These are phyloP conservation scores for Drosophila tani DNA, from an alignment of 1,140 invertebrate species.

Conservation along the genomic window DNA sequence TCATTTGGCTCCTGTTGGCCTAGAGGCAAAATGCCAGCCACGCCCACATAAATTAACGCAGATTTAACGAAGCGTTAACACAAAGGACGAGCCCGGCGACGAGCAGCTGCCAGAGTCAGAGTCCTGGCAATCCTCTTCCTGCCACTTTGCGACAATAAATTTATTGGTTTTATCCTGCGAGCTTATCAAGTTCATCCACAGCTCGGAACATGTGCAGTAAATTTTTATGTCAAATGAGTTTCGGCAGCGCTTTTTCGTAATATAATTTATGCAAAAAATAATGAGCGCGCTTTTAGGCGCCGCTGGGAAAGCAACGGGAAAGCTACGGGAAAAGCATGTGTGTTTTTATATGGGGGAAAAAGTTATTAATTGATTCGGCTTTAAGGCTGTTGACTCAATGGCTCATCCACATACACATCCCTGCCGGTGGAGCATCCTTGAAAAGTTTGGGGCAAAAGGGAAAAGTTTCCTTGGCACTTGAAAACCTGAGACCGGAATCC, in stretches of 20 bases:
- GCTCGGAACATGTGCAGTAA: conserved; percentile 46
- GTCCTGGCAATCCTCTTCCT: conserved; percentile 4
- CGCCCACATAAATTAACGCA: conserved; percentile 77
- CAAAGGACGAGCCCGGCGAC: conserved; percentile 29
- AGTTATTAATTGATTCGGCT: conserved; percentile 75
- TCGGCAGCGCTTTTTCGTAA: conserved; percentile 30
- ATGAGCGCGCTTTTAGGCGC: conserved; percentile 66
- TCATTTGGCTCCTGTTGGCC: conserved; percentile 63
- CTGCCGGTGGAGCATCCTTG: conserved; percentile 28
- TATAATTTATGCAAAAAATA: conserved; percentile 64
- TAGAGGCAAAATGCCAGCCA: conserved; percentile 34
- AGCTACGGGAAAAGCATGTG: conserved; percentile 12
- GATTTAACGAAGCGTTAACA: conserved; percentile 75
- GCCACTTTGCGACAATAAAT: conserved; percentile 68
- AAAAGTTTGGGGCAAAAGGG: conserved; percentile 50
- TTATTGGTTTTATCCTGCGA: conserved; percentile 75
- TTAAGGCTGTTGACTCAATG: conserved; percentile 55
- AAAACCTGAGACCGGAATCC: conserved; percentile 21
- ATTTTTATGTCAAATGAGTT: conserved; percentile 63
- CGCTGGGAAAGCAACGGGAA: conserved; percentile 15
- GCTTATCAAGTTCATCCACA: conserved; percentile 68
- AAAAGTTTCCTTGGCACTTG: conserved; percentile 61
- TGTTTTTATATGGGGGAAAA: background rate
- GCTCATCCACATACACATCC: conserved; percentile 16
- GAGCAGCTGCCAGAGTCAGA: conserved; percentile 19